phyloP scores from a whole-genome alignment of 1,140 invertebrate species.

The Pachypsylla venusta region DNA sequence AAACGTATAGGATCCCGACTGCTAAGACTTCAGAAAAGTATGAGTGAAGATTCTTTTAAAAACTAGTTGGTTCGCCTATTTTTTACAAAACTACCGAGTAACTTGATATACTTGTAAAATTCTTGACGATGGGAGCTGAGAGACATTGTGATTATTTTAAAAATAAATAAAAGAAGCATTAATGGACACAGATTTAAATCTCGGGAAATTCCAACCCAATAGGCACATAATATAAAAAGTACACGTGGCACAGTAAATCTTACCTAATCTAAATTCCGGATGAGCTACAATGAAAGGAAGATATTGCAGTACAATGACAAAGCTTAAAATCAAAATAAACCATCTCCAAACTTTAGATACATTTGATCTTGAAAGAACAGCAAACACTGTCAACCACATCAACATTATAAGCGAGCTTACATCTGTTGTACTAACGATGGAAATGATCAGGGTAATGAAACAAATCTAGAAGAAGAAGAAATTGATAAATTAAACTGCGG shows the following conservation, averaged over 20 bases:
- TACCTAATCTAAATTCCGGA: not conserved
- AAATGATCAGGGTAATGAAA: not conserved
- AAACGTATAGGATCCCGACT: too few relatives aligned
- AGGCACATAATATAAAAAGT: not conserved
- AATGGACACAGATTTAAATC: not conserved
- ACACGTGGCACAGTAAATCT: not conserved
- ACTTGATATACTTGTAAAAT: too few relatives aligned
- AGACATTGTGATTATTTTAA: not conserved
- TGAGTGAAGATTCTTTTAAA: too few relatives aligned
- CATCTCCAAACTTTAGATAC: not conserved
- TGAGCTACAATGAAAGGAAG: not conserved
- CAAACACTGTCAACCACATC: not conserved
- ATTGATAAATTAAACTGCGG: not conserved
- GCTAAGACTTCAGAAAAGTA: too few relatives aligned
- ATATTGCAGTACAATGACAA: not conserved
- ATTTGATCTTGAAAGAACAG: not conserved
- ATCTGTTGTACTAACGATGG: not conserved
- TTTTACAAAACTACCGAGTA: too few relatives aligned
- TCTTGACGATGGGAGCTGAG: not conserved
- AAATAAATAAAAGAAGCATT: not conserved
- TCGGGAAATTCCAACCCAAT: not conserved
- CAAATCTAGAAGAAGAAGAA: not conserved
- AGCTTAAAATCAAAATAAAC: not conserved
- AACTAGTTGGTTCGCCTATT: too few relatives aligned
- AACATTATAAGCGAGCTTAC: not conserved